phyloP scores from a whole-genome alignment of 1,140 invertebrate species.

The Drosophila ironensis region DNA sequence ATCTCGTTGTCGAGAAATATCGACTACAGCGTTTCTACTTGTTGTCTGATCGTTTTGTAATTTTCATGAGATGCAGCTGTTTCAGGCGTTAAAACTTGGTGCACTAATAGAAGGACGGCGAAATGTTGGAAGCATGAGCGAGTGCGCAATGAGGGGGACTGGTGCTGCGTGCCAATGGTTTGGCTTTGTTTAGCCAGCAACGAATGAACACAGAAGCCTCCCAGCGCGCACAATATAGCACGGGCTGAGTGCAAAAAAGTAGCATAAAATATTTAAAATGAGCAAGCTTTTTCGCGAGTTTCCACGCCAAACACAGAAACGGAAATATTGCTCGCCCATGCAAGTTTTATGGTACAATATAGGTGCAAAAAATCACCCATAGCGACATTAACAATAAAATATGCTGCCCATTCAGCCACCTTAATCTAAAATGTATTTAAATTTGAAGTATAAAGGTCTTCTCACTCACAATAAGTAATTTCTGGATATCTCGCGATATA shows the following conservation, averaged over 20 bases:
- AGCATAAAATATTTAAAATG: slow-evolving; percentile 29
- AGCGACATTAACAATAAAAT: no score
- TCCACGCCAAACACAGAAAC: not conserved
- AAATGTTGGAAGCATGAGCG: not conserved
- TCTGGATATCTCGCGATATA: no score
- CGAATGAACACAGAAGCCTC: slow-evolving; percentile 7
- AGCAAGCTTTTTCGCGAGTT: slow-evolving; percentile 35
- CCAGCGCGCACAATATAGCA: no score
- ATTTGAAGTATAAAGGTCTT: no score
- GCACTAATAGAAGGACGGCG: not conserved
- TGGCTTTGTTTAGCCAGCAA: slow-evolving; percentile 15
- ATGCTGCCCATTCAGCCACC: no score
- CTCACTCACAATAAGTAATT: no score
- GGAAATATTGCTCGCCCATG: not conserved
- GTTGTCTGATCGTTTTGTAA: slow-evolving; percentile 51
- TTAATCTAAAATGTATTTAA: no score
- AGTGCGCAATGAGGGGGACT: not conserved
- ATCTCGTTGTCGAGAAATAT: no score
- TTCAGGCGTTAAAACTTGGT: slow-evolving; percentile 25
- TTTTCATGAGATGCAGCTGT: slow-evolving; percentile 60
- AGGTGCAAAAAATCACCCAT: no score
- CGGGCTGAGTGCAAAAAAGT: slow-evolving; percentile 8
- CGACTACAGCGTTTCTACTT: no score
- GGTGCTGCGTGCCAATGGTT: slow-evolving; percentile 8
- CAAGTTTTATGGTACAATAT: not conserved